Conservation (phyloP, 2,888 invertebrate genomes). For the Perizoma affinitatum region DNA sequence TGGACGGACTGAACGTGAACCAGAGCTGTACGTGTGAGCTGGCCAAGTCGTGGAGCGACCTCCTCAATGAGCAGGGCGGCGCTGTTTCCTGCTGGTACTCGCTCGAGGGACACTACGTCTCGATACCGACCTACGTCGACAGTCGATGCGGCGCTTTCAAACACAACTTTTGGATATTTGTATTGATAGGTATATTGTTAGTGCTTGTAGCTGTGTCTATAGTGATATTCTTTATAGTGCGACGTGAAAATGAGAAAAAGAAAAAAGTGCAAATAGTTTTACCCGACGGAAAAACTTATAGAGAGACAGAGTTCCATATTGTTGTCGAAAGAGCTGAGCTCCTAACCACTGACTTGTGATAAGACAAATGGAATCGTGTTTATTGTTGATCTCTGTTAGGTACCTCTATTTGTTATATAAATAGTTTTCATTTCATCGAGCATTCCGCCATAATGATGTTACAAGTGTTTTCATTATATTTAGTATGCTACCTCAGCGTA, state of each 20-base stretch:
- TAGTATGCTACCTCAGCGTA: constrained; percentile 59
- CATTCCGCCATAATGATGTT: constrained; percentile 38
- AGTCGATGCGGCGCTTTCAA: constrained; percentile 73
- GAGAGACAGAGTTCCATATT: constrained; percentile 93
- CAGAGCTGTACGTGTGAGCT: constrained; percentile 84
- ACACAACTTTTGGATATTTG: constrained; percentile 76
- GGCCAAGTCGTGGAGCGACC: constrained; percentile 66
- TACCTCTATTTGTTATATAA: constrained; percentile 10
- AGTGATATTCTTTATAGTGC: constrained; percentile 73
- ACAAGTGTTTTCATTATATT: constrained; percentile 35
- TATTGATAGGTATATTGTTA: constrained; percentile 74
- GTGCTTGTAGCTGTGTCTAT: constrained; percentile 76
- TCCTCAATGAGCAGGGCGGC: constrained; percentile 65
- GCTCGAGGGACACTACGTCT: constrained; percentile 65
- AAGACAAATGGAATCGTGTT: constrained; percentile 8
- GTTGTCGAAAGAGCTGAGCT: constrained; percentile 93
- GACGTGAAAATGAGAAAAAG: constrained; percentile 80
- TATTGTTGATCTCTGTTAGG: constrained; percentile 42
- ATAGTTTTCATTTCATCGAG: constrained; percentile 30
- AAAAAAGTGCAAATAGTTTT: constrained; percentile 88
- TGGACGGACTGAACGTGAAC: constrained; percentile 85
- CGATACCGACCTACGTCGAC: constrained; percentile 69
- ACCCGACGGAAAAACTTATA: constrained; percentile 92
- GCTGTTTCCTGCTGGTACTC: constrained; percentile 72
- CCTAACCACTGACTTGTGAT: constrained; percentile 90